Evolutionary conservation across 1,140 invertebrate genomes (phyloP), one percentile per base, ranked within the genome.

Genomic region (Coenobita brevimanus): DNA sequence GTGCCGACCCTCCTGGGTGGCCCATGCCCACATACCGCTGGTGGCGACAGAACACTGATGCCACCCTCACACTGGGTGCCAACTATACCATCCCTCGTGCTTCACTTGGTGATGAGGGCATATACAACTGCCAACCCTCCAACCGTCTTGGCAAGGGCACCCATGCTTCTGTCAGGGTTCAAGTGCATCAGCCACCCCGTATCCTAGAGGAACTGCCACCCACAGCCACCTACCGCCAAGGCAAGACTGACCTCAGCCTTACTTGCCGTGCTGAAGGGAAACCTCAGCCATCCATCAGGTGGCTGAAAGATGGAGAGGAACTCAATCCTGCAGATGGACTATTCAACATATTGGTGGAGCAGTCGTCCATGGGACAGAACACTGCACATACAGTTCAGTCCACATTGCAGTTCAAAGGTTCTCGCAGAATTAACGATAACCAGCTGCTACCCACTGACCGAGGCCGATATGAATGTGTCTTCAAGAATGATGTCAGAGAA

Each of bases 141-240:
- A 98, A 98, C 91, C 96, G 97, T 92, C 94, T 98, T 84, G 97
- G 97, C 3, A 95, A 95, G 71, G 97, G 97, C 0, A 96, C 96
- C 90, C 93, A 96, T 64, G 97, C 96, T 0, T 96, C 96, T 0
- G 96, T 97, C 15, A 94, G 95, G 76, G 93, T 98, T 2, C 96
- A 96, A 91, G 97, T 98, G 0, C 95, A 97, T 91, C 97, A 98
- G 91, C 95, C 96, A 0, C 97, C 97, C 0, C 95, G 95, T 83
- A 96, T 98, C 91, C 94, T 96, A 62, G 94, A 95, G 30, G 96
- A 97, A 91, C 93, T 98, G n/a, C 96, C 96, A 91, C 96, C 96
- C 4, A 95, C 97, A 89, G 95, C 96, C 90, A 97, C 96, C 0
- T 95, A 95, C 88, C 94, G 95, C 88, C 95, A 96, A n/a, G 96